These are phyloP conservation scores for Synergus itoensis DNA, from an alignment of 2,888 invertebrate genomes.

Conservation along the genomic window DNA sequence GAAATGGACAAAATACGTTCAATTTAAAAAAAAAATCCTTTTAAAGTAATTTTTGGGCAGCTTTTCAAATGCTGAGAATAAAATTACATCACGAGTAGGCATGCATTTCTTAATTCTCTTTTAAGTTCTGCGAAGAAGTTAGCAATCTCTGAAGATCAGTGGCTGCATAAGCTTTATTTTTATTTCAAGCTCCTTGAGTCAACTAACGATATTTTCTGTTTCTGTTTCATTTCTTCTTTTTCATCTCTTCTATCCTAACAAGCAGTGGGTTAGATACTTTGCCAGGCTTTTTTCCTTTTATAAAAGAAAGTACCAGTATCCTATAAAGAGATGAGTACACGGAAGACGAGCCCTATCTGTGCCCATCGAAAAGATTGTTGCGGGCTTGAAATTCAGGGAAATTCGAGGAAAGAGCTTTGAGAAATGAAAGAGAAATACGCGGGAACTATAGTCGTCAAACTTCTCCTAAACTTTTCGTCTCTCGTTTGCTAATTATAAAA, in stretches of 20 bases:
- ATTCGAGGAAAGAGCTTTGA: background rate
- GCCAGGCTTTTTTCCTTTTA: background rate
- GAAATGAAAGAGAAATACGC: background rate
- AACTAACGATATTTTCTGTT: background rate
- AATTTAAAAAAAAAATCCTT: no score
- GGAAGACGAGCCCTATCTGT: background rate
- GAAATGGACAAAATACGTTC: no score
- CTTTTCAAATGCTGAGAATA: no score
- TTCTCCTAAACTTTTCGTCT: slow-evolving; percentile 28
- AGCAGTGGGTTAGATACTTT: background rate
- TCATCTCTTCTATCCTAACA: background rate
- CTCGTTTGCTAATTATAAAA: slow-evolving; percentile 39
- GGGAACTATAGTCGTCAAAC: background rate
- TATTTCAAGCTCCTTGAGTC: background rate
- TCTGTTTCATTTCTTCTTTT: background rate
- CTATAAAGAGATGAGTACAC: background rate
- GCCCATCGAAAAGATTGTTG: slow-evolving; percentile 1
- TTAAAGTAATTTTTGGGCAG: no score
- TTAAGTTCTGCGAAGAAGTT: background rate
- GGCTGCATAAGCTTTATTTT: background rate
- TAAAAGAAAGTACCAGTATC: background rate
- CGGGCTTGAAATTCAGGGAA: background rate
- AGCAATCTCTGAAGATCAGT: background rate
- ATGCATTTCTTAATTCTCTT: background rate
- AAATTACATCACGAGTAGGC: background rate